phyloP scores from a whole-genome alignment of 2,797 vertebrate genomes.

The Euthynnus affinis region DNA sequence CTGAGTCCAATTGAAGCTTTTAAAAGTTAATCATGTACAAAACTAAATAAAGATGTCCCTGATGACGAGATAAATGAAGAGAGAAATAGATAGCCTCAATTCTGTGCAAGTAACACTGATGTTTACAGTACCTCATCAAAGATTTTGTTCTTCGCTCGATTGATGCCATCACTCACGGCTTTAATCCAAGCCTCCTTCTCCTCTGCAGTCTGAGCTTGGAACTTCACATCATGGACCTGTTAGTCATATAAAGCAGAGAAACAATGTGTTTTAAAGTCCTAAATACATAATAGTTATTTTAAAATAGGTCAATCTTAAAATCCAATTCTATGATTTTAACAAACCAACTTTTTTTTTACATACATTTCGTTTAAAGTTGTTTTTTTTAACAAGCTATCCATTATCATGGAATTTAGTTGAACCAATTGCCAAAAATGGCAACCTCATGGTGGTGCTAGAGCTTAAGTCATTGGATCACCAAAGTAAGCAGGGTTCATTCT shows the following conservation, averaged over 20 bases:
- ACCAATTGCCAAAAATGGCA: no score
- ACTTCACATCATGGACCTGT: conserved; percentile 93
- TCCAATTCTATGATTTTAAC: neutral
- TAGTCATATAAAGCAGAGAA: conserved; percentile 9
- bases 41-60: neutral
- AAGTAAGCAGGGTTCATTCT: no score
- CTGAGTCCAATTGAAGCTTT: neutral
- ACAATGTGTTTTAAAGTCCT: neutral
- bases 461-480: no score
- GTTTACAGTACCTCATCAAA: conserved; percentile 91
- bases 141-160: conserved; percentile 93
- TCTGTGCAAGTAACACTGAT: neutral
- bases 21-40: neutral
- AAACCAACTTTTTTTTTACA: no score
- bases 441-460: no score
- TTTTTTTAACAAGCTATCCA: no score
- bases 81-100: neutral
- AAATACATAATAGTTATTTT: neutral
- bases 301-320: neutral
- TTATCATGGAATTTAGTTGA: no score
- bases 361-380: no score
- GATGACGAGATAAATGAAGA: neutral
- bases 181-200: conserved; percentile 97
- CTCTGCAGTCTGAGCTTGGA: conserved; percentile 89
- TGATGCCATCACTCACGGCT: conserved; percentile 92